Evolutionary conservation across 2,113 vertebrate species (phyloP).

Genomic region (Dasyurus viverrinus): DNA sequence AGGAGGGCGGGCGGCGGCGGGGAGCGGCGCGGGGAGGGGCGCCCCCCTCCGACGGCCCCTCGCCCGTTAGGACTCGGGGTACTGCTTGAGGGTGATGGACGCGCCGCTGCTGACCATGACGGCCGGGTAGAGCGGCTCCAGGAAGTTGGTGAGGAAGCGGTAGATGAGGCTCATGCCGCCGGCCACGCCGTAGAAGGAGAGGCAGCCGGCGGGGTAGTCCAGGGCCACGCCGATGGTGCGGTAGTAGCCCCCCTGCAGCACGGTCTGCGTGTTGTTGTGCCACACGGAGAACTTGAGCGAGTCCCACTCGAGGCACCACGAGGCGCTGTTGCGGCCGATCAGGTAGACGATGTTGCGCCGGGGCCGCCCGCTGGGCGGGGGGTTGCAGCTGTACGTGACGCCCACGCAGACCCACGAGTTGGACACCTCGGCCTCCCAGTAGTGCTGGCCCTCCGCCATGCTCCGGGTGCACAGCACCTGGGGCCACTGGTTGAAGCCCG

Average conservation of each 20-base stretch:
- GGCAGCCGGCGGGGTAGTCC: conserved; percentile 66
- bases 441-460: conserved; percentile 73
- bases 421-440: conserved; percentile 78
- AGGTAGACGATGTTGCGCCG: conserved; percentile 52
- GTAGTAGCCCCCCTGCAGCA: conserved; percentile 70
- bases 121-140: conserved; percentile 75
- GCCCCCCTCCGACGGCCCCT: background rate
- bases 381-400: conserved; percentile 67
- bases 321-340: conserved; percentile 76
- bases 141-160: conserved; percentile 73
- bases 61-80: conserved; percentile 28
- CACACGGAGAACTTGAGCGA: conserved; percentile 73
- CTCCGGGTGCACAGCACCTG: conserved; percentile 74
- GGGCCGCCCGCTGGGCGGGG: background rate
- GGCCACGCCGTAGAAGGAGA: conserved; percentile 75
- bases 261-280: conserved; percentile 71
- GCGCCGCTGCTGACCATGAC: conserved; percentile 76
- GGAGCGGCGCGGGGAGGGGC: background rate
- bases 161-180: conserved; percentile 68
- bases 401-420: conserved; percentile 78
- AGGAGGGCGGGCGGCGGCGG: background rate
- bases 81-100: conserved; percentile 68
- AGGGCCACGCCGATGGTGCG: conserved; percentile 73
- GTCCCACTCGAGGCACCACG: conserved; percentile 81
- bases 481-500: conserved; percentile 73